Percentiles rank a stretch among this genome's conserved stretches.
Evolutionary conservation across 2,797 vertebrate genomes (phyloP).

Genomic region (Otolemur crassicaudatus): DNA sequence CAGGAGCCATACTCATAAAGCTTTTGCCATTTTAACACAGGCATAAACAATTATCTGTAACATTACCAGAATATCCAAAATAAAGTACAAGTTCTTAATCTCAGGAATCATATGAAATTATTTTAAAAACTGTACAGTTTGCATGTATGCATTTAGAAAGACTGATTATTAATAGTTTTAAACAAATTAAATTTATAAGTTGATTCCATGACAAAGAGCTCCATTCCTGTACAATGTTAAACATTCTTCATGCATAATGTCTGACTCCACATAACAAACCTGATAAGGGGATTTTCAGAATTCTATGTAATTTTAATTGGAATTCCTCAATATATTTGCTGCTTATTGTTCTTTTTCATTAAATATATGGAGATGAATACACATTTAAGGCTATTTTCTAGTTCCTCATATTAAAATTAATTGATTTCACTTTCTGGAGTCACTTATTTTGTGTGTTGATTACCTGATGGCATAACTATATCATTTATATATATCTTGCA

Average conservation of each 20-base stretch:
- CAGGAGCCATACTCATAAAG: slow-evolving; percentile 25
- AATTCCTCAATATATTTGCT: neutral
- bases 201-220: neutral
- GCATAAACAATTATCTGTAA: slow-evolving; percentile 47
- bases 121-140: neutral
- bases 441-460: neutral
- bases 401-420: neutral
- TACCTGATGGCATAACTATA: neutral
- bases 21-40: slow-evolving; percentile 5
- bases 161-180: neutral
- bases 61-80: neutral
- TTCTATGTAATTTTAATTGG: neutral
- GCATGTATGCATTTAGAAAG: neutral
- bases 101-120: neutral
- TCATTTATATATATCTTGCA: neutral
- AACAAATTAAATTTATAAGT: neutral
- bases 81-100: neutral
- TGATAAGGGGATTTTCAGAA: neutral
- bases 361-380: neutral
- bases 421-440: neutral
- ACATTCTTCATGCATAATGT: neutral
- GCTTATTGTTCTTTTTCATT: neutral
- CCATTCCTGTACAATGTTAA: neutral
- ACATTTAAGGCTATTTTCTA: neutral
- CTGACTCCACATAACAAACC: neutral